Base-by-base conservation (phyloP, 2,888 invertebrate genomes). In the Noctua fimbriata region DNA sequence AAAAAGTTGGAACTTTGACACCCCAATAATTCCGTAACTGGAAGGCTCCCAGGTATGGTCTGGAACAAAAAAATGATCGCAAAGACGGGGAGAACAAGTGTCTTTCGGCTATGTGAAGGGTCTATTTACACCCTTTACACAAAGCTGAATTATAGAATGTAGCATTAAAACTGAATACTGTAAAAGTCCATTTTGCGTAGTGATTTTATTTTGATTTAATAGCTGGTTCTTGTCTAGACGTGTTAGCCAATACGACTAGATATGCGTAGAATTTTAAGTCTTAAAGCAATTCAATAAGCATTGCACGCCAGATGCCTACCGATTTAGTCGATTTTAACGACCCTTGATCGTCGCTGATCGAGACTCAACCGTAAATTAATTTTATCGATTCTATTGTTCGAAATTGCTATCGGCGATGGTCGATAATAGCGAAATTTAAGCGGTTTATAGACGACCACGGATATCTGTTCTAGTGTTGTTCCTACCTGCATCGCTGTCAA, bases 151-250 rank as follows among this genome's bases (percentile, higher is more conserved):
- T 44, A 69, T 63, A 63, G 7, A 32, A 47, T 47, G 16, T 55
- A 36, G 0, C 24, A n/a, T n/a, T 47, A 24, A 16, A 69, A 49
- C 41, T 52, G 28, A 21, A 52, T 12, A 52, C 24, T 32, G 4
- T 28, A 28, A 49, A 32, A 16, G 7, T 73, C n/a, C 9, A 49
- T 73, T 28, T 14, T 32, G 28, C 12, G 14, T 66, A 24, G 76
- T 24, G 1, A 49, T 32, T 58, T 24, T 18, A 63, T 60, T 36
- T 65, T n/a, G 32, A 79, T 84, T 65, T 70, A 73, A 70, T 66
- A 52, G 65, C 52, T 28, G 6, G 2, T 52, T 49, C 21, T 16
- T 60, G 44, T 67, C 44, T 49, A 55, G n/a, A 71, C 47, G 24
- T 41, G 4, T 55, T 28, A 55, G n/a, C n/a, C 16, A 28, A 12